Base-by-base conservation (phyloP, 2,113 vertebrate species). In the Nibea coibor region DNA sequence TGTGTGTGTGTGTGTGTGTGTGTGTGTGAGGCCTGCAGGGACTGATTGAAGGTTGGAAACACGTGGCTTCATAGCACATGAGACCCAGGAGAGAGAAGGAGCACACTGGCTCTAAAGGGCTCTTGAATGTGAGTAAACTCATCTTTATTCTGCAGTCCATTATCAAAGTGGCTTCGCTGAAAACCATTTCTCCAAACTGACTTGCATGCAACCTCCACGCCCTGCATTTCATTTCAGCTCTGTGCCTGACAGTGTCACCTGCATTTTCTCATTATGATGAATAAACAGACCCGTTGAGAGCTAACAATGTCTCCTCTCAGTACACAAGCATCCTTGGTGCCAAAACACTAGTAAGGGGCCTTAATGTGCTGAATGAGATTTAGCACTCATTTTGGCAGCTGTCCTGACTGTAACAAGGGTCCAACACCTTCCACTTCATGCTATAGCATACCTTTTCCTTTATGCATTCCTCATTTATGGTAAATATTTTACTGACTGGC, bases 401-500 rank as follows among this genome's bases (percentile, higher is more conserved):
- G 15, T 78, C 56, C 79, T 16, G 42, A 64, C 66, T 20, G 26
- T 50, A 77, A 75, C 75, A 58, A 70, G 59, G 65, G 57, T 66
- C 47, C 48, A 57, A 39, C 72, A 82, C 53, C 43, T 10, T 15
- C 2, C 57, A 11, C 42, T 61, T 57, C 64, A 47, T 28, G 4
- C 56, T 65, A 16, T 16, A 39, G 28, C 0, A 57, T 6, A 68
- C 72, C 28, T 24, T 39, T 59, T 75, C 80, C 78, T 78, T 79
- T 48, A 76, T 77, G 45, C 65, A 73, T 48, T 26, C 31, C 78
- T 62, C 59, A 78, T 79, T 35, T 62, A 65, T 31, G 58, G 58
- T 88, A 74, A 87, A 88, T 80, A 84, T 89, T 91, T 89, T 57
- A 87, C 57, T 31, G 71, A 61, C 53, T 79, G 31, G 61, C 68